Percentiles rank a stretch among this genome's conserved stretches.
phyloP scores from a whole-genome alignment of 2,888 invertebrate species.

The Brassicogethes aeneus region DNA sequence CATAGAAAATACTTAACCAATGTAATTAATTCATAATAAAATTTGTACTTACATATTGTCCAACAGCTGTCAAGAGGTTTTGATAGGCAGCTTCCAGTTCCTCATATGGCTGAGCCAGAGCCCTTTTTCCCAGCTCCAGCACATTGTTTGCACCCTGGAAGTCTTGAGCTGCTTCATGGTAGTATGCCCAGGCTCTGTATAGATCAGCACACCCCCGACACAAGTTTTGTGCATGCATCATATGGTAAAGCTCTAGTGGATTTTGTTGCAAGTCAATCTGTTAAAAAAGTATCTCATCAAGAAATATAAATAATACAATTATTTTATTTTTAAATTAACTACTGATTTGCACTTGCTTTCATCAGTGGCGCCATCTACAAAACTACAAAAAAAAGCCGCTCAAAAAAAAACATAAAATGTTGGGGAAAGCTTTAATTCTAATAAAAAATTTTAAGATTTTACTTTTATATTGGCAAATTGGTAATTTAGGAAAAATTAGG shows the following conservation, averaged over 20 bases:
- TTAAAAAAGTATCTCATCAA: conserved; percentile 23
- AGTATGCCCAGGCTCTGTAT: conserved; percentile 85
- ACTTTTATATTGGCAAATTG: too few relatives aligned
- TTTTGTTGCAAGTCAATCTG: conserved; percentile 70
- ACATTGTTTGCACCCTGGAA: conserved; percentile 76
- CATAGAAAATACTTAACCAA: too few relatives aligned
- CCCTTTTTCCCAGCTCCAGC: conserved; percentile 65
- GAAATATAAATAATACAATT: too few relatives aligned
- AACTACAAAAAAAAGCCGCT: too few relatives aligned
- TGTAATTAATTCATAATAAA: too few relatives aligned
- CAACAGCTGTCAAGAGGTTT: conserved; percentile 35
- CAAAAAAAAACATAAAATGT: too few relatives aligned
- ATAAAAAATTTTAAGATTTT: too few relatives aligned
- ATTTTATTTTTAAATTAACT: too few relatives aligned
- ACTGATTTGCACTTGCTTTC: too few relatives aligned
- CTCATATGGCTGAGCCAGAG: conserved; percentile 71
- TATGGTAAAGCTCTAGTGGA: conserved; percentile 70
- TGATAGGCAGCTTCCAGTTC: conserved; percentile 63
- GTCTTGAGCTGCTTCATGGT: conserved; percentile 74
- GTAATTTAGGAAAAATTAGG: too few relatives aligned
- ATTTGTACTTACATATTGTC: conserved; percentile 35
- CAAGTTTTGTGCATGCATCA: conserved; percentile 69
- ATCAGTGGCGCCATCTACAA: too few relatives aligned
- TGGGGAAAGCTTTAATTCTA: too few relatives aligned
- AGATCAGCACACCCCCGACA: conserved; percentile 76